Base-by-base conservation (phyloP, 2,888 invertebrate genomes). In the Muschampia plurimacula region DNA sequence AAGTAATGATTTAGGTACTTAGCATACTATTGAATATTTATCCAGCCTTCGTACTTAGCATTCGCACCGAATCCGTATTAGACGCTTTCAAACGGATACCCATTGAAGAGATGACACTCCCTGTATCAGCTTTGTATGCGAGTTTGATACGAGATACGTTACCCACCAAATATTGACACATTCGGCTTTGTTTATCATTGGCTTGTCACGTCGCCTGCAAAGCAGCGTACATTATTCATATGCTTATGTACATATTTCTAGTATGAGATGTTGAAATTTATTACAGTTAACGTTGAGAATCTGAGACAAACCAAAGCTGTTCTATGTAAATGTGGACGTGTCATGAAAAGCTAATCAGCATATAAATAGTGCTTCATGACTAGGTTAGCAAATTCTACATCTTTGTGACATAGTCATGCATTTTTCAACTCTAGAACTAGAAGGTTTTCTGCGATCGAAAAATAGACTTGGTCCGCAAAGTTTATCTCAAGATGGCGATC, bases 91-190 rank as follows among this genome's bases (percentile, higher is more conserved):
- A 59, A 10, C 13, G 36, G 13, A 59, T 36, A 59, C 13, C 32
- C 13, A 59, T 32, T 59, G 32, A 59, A 59, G 59, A 13, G 59
- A 62, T 62, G 62, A 62, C 44, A 41, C 39, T 15, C 32, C 22
- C 22, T 55, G 22, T 2, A 55, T 28, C 52, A 8, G 52, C 52
- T 22, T 10, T 64, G 22, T 41, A 28, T 46, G 28, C 28, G 22
- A 64, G 44, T 64, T 41, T 63, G 39, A 41, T 22, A 41, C 39
- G 41, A 44, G 44, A 64, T 44, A 64, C 46, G 22, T 6, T 28
- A 44, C 63, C 44, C 41, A 44, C 64, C 64, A 46, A 64, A 64
- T 64, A 64, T 64, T 64, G 64, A 64, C 64, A 64, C 63, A 44
- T 22, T 44, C 63, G 10, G 9, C 44, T 66, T 52, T 66, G 52